Evolutionary conservation across 2,888 invertebrate genomes (phyloP).

Genomic region (Yponomeuta plumbellus): DNA sequence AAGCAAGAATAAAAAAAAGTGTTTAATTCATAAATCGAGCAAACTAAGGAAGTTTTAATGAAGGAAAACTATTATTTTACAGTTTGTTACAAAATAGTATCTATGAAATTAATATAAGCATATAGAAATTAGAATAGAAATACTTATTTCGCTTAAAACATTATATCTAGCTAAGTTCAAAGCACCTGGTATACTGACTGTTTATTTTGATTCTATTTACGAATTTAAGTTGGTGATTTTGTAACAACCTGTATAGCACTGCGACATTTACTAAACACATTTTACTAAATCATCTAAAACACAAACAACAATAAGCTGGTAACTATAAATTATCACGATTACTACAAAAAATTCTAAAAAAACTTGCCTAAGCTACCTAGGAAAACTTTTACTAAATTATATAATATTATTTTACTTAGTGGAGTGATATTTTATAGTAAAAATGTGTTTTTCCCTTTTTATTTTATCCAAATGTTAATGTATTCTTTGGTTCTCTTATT

Average conservation of each 20-base stretch:
- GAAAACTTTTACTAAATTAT: slow-evolving; percentile 22
- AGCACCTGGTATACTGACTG: background rate
- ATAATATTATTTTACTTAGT: slow-evolving; percentile 23
- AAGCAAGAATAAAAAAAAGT: background rate
- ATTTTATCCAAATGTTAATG: slow-evolving; percentile 24
- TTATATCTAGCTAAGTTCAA: background rate
- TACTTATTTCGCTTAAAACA: too few relatives aligned
- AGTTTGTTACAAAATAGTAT: too few relatives aligned
- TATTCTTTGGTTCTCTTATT: slow-evolving; percentile 39
- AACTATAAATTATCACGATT: slow-evolving; percentile 42
- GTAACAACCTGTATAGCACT: background rate
- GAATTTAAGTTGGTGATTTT: background rate
- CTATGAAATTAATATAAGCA: too few relatives aligned
- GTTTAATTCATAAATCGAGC: too few relatives aligned
- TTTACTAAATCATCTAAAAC: background rate
- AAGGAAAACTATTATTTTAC: too few relatives aligned
- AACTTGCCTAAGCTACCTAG: slow-evolving; percentile 20
- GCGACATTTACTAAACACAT: background rate
- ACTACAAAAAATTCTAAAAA: slow-evolving; percentile 20
- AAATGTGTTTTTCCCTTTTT: slow-evolving; percentile 21
- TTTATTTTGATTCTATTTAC: background rate
- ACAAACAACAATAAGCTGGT: slow-evolving; percentile 34
- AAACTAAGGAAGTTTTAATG: too few relatives aligned
- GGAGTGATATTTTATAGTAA: slow-evolving; percentile 21
- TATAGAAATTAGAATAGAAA: too few relatives aligned